Evolutionary conservation across 2,113 vertebrate species (phyloP).

Genomic region (Apistogramma diplotaenia): DNA sequence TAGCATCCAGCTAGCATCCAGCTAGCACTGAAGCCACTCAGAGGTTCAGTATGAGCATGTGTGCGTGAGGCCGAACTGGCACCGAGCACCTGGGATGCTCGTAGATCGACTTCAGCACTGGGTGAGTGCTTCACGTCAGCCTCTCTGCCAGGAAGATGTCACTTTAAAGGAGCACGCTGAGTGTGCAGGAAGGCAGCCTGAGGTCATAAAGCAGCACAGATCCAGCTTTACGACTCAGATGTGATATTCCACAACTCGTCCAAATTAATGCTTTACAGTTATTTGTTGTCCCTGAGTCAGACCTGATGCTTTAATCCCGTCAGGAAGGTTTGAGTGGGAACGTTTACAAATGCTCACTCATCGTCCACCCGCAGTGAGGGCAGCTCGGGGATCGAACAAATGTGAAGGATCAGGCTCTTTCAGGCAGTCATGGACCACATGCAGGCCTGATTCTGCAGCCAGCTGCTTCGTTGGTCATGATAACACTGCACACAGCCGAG

Average conservation of each 20-base stretch:
- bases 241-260: not conserved
- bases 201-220: constrained; percentile 32
- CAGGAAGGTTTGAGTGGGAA: not conserved
- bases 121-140: not conserved
- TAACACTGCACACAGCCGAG: not conserved
- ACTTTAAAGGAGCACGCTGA: constrained; percentile 7
- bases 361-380: not conserved
- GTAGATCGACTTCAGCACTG: constrained; percentile 1
- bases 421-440: not conserved
- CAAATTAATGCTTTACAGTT: not conserved
- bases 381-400: not conserved
- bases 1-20: too few relatives aligned
- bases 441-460: not conserved
- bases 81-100: constrained; percentile 8
- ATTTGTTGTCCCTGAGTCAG: not conserved
- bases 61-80: constrained; percentile 1
- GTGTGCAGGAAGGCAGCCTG: not conserved
- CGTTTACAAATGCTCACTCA: not conserved
- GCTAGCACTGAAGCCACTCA: not conserved
- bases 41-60: not conserved
- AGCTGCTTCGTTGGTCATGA: not conserved
- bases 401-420: constrained; percentile 15
- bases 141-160: constrained; percentile 4
- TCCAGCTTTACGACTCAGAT: not conserved
- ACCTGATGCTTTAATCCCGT: fast-evolving